Percentiles rank a stretch among this genome's conserved stretches.
These are phyloP conservation scores for Pristionchus fissidentatus DNA, from an alignment of 2,888 invertebrate species.

Conservation along the genomic window DNA sequence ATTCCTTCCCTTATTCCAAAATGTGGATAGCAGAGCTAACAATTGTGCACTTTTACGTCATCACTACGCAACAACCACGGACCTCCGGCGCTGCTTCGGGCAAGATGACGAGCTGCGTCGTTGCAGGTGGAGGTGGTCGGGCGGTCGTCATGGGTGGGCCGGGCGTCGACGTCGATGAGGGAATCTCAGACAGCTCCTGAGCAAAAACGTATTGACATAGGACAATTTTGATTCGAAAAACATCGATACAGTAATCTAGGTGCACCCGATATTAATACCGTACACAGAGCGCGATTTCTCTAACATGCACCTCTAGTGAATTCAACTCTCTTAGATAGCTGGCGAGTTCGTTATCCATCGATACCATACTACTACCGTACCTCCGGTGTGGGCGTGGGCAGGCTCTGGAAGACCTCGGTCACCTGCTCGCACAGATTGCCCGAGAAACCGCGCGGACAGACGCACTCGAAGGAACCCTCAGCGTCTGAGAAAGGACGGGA, in stretches of 20 bases:
- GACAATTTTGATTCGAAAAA: no score
- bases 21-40: neutral
- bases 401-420: constrained; percentile 21
- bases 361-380: neutral
- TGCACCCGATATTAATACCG: no score
- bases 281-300: no score
- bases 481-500: constrained; percentile 22
- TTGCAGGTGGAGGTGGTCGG: neutral
- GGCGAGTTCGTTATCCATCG: neutral
- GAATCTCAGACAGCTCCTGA: no score
- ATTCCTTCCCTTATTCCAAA: no score
- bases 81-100: constrained; percentile 26
- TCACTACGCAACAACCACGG: no score
- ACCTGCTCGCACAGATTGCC: constrained; percentile 45
- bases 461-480: constrained; percentile 40
- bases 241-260: no score
- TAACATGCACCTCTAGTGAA: no score
- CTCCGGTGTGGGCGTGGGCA: constrained; percentile 11
- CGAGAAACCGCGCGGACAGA: constrained; percentile 39
- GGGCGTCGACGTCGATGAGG: neutral
- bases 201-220: no score
- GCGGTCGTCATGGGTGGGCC: constrained; percentile 21
- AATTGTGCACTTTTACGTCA: no score
- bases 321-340: no score
- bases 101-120: neutral